These are phyloP conservation scores for Cygnus buccinator DNA, from an alignment of 2,113 vertebrate genomes.

Conservation along the genomic window DNA sequence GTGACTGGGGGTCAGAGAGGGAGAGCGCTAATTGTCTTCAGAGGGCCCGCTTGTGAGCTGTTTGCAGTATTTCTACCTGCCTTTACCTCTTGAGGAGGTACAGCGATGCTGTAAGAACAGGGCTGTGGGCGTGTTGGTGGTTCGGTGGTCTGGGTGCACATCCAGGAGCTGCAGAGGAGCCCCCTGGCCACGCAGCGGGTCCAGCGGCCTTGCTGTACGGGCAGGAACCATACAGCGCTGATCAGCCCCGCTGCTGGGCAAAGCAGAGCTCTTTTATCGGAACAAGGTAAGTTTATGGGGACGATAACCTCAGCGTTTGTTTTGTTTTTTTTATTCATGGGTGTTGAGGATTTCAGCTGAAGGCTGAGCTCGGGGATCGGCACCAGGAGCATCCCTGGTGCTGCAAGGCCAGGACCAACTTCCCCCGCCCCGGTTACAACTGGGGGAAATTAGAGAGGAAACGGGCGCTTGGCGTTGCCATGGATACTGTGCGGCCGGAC, in stretches of 20 bases:
- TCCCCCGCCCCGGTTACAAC: neutral
- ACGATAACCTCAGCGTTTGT: neutral
- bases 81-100: neutral
- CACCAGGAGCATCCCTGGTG: neutral
- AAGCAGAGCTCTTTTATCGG: neutral
- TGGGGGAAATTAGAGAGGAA: fast-evolving
- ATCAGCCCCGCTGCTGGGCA: neutral
- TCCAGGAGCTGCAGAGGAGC: neutral
- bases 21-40: neutral
- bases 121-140: fast-evolving
- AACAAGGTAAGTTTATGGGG: neutral
- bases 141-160: neutral
- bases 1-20: neutral
- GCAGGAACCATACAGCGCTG: neutral
- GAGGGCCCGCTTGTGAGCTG: neutral
- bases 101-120: neutral
- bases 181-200: neutral
- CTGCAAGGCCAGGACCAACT: neutral
- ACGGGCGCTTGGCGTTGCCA: neutral
- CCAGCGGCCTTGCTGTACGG: neutral
- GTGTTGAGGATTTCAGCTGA: neutral
- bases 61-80: neutral
- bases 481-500: neutral
- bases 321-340: neutral
- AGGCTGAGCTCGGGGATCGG: neutral